phyloP scores from a whole-genome alignment of 2,888 invertebrate genomes.

The Vandiemenella viatica region DNA sequence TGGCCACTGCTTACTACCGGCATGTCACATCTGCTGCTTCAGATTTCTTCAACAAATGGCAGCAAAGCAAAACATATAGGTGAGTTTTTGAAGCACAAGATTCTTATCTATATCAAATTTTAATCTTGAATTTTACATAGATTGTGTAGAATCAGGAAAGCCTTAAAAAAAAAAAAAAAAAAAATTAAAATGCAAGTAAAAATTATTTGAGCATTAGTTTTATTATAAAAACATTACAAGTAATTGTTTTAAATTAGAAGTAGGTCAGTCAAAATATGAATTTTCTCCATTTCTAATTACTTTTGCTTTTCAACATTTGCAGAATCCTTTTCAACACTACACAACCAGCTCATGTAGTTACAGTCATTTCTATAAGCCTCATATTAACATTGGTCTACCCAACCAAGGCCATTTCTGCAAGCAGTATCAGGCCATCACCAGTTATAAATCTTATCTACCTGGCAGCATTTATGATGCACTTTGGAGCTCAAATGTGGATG shows the following conservation, averaged over 20 bases:
- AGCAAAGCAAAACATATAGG: slow-evolving; percentile 36
- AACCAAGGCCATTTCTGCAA: slow-evolving; percentile 11
- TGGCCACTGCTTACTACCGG: slow-evolving; percentile 35
- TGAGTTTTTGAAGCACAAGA: slow-evolving; percentile 30
- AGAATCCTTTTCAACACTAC: slow-evolving; percentile 57
- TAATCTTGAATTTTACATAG: no score
- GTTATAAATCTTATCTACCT: slow-evolving; percentile 54
- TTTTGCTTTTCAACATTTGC: slow-evolving; percentile 30
- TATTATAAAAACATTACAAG: no score
- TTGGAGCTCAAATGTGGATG: slow-evolving; percentile 87
- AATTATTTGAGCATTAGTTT: not conserved
- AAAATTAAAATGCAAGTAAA: not conserved
- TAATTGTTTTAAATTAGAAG: no score
- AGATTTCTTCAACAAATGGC: slow-evolving; percentile 26
- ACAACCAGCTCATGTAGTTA: slow-evolving; percentile 66
- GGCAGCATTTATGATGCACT: slow-evolving; percentile 61
- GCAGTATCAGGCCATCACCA: slow-evolving; percentile 15
- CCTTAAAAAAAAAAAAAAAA: no score
- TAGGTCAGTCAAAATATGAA: no score
- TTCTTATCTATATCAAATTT: not conserved
- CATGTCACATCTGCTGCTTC: slow-evolving; percentile 30
- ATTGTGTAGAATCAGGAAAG: no score
- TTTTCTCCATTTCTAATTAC: no score
- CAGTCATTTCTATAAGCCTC: slow-evolving; percentile 42
- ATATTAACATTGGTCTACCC: slow-evolving; percentile 35